Evolutionary conservation across 1,140 invertebrate species (phyloP), one percentile per base, ranked within the genome.

Genomic region (Drosophila lini): DNA sequence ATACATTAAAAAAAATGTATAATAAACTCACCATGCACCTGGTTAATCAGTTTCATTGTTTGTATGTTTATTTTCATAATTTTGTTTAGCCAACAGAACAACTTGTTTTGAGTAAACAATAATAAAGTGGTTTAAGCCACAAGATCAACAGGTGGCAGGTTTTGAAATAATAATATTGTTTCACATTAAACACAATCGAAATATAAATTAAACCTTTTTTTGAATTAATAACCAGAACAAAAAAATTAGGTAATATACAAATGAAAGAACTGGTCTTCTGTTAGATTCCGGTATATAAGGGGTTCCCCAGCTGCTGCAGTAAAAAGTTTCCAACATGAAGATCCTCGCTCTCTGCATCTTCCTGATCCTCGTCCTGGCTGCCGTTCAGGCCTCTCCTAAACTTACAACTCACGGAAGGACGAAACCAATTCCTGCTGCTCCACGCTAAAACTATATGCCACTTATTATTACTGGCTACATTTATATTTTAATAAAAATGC

Each of bases 311-410:
- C 32, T n/a, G 19, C 7, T 32, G 19, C 28, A n/a, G 22, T 3
- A 11, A 8, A 22, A 60, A n/a, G 9, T 16, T 9, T 2, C 5
- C n/a, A 50, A 6, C 5, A 61, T 61, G 52, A 58, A 58, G 32
- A 36, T 61, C 22, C 28, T 56, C 15, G 31, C 58, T 9, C 5
- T 55, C 7, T 56, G 19, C 6, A 19, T 15, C 31, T 56, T 56
- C 3, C 19, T 60, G 19, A 19, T 34, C 6, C 47, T 55, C 19
- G 15, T 1, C 15, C 10, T 60, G 31, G 31, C 31, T 55, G 10
- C 19, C 1, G 45, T 55, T 25, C 56, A 57, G 25, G 38, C 38
- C 2, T 16, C 38, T 57, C 38, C 55, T 1, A 22, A 19, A 11
- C 16, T 11, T 42, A 16, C 40, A 41, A 41, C 40, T 7, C 3